A percentile compares a stretch with the other conserved stretches of the same genome.
Evolutionary conservation across 2,888 invertebrate species (phyloP).

Genomic region (Mythimna impura): DNA sequence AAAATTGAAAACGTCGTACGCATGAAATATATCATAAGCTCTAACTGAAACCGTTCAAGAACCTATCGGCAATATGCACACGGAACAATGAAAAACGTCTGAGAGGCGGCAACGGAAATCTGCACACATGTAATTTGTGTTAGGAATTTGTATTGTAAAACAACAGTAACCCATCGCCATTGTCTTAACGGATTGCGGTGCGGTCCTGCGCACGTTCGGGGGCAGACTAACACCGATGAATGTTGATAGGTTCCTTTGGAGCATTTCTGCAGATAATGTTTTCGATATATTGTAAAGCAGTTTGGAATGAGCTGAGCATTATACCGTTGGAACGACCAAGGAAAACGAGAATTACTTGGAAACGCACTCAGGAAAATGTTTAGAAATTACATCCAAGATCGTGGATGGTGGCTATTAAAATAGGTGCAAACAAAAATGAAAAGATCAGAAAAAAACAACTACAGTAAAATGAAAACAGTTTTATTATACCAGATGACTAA

Average conservation of each 20-base stretch:
- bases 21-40: slow-evolving; percentile 34
- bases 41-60: slow-evolving; percentile 50
- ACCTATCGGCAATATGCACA: slow-evolving; percentile 71
- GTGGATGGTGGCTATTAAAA: background rate
- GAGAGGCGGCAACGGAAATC: slow-evolving; percentile 78
- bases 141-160: slow-evolving; percentile 84
- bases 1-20: slow-evolving; percentile 40
- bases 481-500: background rate
- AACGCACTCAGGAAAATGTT: slow-evolving; percentile 18
- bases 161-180: slow-evolving; percentile 77
- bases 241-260: slow-evolving; percentile 56
- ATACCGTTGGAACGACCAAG: slow-evolving; percentile 24
- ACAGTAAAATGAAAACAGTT: background rate
- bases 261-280: slow-evolving; percentile 40
- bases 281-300: slow-evolving; percentile 34
- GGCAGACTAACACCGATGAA: slow-evolving; percentile 54
- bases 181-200: slow-evolving; percentile 78
- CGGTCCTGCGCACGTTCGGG: slow-evolving; percentile 69
- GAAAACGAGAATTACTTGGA: slow-evolving; percentile 14
- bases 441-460: background rate
- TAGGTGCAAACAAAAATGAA: background rate
- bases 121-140: slow-evolving; percentile 78
- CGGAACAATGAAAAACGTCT: slow-evolving; percentile 72
- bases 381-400: background rate
- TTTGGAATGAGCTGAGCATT: slow-evolving; percentile 14